Evolutionary conservation across 2,113 vertebrate species (phyloP).

Genomic region (Paradoxurus hermaphroditus): DNA sequence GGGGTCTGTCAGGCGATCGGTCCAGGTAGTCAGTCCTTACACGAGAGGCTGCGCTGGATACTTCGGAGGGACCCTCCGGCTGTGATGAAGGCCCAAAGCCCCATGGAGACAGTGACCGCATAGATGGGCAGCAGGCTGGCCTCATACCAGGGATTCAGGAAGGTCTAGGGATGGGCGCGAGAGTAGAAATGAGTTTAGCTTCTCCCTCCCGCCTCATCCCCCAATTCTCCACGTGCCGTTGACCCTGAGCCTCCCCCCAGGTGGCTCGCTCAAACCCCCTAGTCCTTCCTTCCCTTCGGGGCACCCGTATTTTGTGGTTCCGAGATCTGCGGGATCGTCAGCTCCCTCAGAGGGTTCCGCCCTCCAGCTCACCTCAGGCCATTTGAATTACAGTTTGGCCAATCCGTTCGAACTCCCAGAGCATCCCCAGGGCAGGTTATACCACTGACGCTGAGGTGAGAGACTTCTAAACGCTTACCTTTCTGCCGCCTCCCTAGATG

Average conservation of each 20-base stretch:
- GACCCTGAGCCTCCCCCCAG: not conserved
- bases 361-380: not conserved
- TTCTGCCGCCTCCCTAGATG: not conserved
- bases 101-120: conserved; percentile 81
- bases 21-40: conserved; percentile 81
- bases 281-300: not conserved
- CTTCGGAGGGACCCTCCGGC: conserved; percentile 83
- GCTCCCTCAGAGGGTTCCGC: not conserved
- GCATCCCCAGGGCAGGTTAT: not conserved
- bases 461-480: not conserved
- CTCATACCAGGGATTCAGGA: conserved; percentile 85
- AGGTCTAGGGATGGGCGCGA: conserved; percentile 74
- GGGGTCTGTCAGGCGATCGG: conserved; percentile 68
- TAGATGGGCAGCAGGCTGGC: conserved; percentile 84
- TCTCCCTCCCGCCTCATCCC: not conserved
- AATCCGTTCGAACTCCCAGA: not conserved
- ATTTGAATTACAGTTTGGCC: not conserved
- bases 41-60: conserved; percentile 83
- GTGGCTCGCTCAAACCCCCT: not conserved
- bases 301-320: not conserved
- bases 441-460: not conserved
- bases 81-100: conserved; percentile 84
- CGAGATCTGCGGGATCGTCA: too few species aligned
- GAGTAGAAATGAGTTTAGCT: not conserved
- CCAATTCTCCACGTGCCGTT: not conserved